Conservation (phyloP, 2,113 vertebrate genomes). For the Bufo bufo region DNA sequence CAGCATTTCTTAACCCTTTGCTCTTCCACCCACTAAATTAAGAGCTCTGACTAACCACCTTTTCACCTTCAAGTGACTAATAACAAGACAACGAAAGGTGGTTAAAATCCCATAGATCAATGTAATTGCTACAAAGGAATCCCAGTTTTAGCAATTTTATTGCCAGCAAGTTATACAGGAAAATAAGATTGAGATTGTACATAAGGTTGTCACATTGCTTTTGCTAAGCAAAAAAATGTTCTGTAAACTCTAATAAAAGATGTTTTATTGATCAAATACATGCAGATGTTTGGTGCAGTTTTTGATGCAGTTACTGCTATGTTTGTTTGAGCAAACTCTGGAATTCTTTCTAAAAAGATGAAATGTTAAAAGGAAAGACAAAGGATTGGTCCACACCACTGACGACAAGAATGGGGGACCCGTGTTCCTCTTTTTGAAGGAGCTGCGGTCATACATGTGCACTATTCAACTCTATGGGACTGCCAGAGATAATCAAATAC, state of each 20-base stretch:
- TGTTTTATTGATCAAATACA: too few relatives aligned
- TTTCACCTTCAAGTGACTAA: conserved; percentile 1
- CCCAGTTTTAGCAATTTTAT: neutral
- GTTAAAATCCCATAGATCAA: neutral
- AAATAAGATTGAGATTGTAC: neutral
- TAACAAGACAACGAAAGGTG: neutral
- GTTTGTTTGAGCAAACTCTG: neutral
- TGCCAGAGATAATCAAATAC: too few relatives aligned
- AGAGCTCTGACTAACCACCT: conserved; percentile 9
- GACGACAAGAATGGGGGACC: too few relatives aligned
- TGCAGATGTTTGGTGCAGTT: neutral
- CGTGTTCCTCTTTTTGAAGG: too few relatives aligned
- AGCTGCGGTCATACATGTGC: too few relatives aligned
- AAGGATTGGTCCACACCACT: too few relatives aligned
- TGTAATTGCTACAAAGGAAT: conserved; percentile 8
- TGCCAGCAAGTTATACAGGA: neutral
- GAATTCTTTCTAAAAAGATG: too few relatives aligned
- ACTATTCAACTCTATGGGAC: too few relatives aligned
- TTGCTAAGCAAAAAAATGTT: neutral
- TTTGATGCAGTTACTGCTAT: neutral
- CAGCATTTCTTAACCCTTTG: conserved; percentile 69
- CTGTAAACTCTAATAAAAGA: neutral
- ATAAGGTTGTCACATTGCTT: neutral
- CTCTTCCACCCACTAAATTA: conserved; percentile 24
- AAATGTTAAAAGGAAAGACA: too few relatives aligned